A percentile compares a stretch with the other conserved stretches of the same genome.
phyloP scores from a whole-genome alignment of 2,113 vertebrate species.

The Noturus placidus region DNA sequence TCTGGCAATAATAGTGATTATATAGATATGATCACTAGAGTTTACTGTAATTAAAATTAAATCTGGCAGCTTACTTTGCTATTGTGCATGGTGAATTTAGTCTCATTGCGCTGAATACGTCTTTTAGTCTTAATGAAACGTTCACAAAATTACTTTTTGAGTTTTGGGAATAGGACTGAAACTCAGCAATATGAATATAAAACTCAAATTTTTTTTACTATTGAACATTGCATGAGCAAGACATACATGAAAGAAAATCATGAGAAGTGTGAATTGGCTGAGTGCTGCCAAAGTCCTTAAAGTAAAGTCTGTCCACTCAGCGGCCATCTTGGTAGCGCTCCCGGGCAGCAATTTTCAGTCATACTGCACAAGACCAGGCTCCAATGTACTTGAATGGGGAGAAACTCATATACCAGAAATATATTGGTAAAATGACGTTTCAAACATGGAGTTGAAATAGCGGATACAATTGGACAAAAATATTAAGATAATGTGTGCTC shows the following conservation, averaged over 20 bases:
- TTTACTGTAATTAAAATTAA: not conserved
- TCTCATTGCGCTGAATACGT: not conserved
- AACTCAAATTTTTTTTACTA: not conserved
- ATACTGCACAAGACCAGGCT: constrained; percentile 3
- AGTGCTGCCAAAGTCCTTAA: constrained; percentile 7
- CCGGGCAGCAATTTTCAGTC: not conserved
- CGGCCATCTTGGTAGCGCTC: not conserved
- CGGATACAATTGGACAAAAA: not conserved
- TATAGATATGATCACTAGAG: not conserved
- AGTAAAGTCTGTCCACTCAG: constrained; percentile 24
- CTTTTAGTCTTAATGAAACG: not conserved
- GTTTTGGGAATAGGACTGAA: not conserved
- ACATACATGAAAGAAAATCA: constrained; percentile 21
- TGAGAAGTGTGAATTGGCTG: not conserved
- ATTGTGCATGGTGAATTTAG: not conserved
- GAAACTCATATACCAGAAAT: not conserved
- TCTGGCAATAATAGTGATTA: not conserved
- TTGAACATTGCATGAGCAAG: not conserved
- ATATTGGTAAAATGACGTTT: not conserved
- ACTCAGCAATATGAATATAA: not conserved
- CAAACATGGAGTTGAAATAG: not conserved
- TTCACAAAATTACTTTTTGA: not conserved
- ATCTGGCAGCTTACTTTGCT: not conserved
- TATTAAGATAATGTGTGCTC: not conserved
- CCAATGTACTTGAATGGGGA: not conserved